These are phyloP conservation scores for Philopedon plagiatum DNA, from an alignment of 2,888 invertebrate genomes.

Conservation along the genomic window DNA sequence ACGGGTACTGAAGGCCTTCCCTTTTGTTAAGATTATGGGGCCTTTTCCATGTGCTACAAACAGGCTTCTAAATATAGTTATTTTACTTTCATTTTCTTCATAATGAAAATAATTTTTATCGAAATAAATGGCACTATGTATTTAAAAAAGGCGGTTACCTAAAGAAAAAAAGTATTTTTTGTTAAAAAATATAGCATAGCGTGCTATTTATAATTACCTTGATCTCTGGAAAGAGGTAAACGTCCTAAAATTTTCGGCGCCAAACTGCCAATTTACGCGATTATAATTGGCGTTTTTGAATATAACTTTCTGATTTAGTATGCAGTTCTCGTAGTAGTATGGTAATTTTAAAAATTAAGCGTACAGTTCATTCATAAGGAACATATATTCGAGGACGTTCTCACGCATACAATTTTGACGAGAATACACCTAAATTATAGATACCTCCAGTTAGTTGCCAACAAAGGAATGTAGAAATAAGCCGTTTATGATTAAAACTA, in stretches of 20 bases:
- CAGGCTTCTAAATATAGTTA: background rate
- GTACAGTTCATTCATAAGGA: slow-evolving; percentile 57
- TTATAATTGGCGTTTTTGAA: slow-evolving; percentile 32
- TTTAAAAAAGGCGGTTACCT: background rate
- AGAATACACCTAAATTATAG: slow-evolving; percentile 4
- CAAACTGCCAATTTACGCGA: slow-evolving; percentile 41
- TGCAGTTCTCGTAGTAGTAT: slow-evolving; percentile 52
- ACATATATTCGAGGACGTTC: slow-evolving; percentile 37
- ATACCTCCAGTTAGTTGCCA: background rate
- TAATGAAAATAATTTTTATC: background rate
- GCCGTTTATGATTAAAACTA: background rate
- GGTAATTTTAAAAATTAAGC: slow-evolving; percentile 56
- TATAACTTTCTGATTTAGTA: slow-evolving; percentile 26
- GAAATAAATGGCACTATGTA: background rate
- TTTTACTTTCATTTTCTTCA: slow-evolving; percentile 1
- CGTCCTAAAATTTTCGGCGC: slow-evolving; percentile 40
- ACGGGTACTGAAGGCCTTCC: background rate
- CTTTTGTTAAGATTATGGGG: background rate
- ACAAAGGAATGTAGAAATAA: background rate
- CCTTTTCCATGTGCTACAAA: background rate
- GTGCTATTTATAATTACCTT: slow-evolving; percentile 38
- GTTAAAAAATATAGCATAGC: slow-evolving; percentile 13
- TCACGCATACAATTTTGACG: slow-evolving; percentile 37
- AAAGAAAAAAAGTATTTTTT: background rate
- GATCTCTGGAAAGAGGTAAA: slow-evolving; percentile 26